phyloP scores from a whole-genome alignment of 2,113 vertebrate genomes.

The Scolopax mira region DNA sequence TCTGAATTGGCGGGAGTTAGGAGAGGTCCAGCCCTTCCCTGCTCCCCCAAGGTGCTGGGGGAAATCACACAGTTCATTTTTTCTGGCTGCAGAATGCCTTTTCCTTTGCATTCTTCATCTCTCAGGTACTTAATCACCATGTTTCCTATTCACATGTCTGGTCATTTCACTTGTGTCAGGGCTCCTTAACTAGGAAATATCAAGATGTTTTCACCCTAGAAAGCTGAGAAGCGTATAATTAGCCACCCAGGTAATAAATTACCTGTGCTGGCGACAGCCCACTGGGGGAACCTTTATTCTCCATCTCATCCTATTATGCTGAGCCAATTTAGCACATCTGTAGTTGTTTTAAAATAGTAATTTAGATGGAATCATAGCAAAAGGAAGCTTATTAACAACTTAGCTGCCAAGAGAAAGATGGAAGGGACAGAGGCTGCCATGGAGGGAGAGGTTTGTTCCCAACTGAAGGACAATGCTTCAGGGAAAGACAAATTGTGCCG shows the following conservation, averaged over 20 bases:
- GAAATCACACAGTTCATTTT: constrained; percentile 67
- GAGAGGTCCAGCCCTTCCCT: constrained; percentile 5
- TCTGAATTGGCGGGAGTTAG: not conserved
- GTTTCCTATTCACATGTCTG: constrained; percentile 63
- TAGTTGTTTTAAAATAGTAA: constrained; percentile 68
- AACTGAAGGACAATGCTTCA: not conserved
- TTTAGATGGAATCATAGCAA: constrained; percentile 60
- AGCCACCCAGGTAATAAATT: constrained; percentile 71
- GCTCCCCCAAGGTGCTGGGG: constrained; percentile 42
- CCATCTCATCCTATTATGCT: constrained; percentile 68
- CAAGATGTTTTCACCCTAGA: constrained; percentile 67
- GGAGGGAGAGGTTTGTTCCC: not conserved
- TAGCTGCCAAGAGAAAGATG: constrained; percentile 43
- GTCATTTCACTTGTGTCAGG: constrained; percentile 59
- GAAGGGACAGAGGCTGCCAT: constrained; percentile 1
- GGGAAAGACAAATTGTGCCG: not conserved
- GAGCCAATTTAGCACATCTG: constrained; percentile 71
- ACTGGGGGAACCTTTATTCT: constrained; percentile 65
- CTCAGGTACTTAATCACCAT: constrained; percentile 61
- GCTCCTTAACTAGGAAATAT: constrained; percentile 63
- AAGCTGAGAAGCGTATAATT: constrained; percentile 62
- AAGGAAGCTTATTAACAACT: constrained; percentile 64
- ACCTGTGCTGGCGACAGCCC: constrained; percentile 59
- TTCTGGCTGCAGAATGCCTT: constrained; percentile 67
- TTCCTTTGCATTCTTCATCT: constrained; percentile 64